These are phyloP conservation scores for Eospalax fontanierii DNA, from an alignment of 2,797 vertebrate species.

Conservation along the genomic window DNA sequence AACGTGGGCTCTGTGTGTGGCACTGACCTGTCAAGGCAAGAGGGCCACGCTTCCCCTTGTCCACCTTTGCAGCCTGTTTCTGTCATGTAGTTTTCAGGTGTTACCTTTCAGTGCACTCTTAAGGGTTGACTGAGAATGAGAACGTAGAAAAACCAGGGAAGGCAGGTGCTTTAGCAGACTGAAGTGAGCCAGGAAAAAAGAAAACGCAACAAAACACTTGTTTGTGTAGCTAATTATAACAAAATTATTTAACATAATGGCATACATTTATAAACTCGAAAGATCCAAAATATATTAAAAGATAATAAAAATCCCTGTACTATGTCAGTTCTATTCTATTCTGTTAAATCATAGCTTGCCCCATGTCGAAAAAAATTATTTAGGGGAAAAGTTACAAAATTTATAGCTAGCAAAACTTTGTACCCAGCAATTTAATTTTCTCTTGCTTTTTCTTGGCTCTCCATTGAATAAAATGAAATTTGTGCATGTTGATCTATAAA, in stretches of 20 bases:
- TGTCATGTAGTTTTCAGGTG: conserved; percentile 90
- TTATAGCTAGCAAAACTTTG: conserved; percentile 70
- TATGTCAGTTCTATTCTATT: conserved; percentile 86
- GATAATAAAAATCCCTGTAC: conserved; percentile 86
- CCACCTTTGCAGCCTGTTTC: conserved; percentile 95
- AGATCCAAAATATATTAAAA: conserved; percentile 88
- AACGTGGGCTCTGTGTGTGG: conserved; percentile 88
- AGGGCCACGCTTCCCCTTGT: conserved; percentile 93
- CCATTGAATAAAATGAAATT: conserved; percentile 79
- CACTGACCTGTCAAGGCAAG: conserved; percentile 90
- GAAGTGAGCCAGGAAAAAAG: conserved; percentile 88
- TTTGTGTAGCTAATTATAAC: conserved; percentile 89
- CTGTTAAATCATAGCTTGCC: conserved; percentile 87
- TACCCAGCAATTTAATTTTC: conserved; percentile 60
- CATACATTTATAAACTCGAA: conserved; percentile 81
- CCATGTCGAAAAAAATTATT: conserved; percentile 71
- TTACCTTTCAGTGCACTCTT: conserved; percentile 2
- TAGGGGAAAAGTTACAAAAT: conserved; percentile 71
- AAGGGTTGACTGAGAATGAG: conserved; percentile 56
- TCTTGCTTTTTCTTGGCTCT: conserved; percentile 76
- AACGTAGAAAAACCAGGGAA: conserved; percentile 65
- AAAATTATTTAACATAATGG: conserved; percentile 88
- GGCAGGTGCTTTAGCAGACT: conserved; percentile 88
- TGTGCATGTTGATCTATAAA: conserved; percentile 81
- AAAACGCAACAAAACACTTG: not conserved